A percentile compares a stretch with the other conserved stretches of the same genome.
Conservation (phyloP, 2,888 invertebrate genomes). For the Holacanthella duospinosa region DNA sequence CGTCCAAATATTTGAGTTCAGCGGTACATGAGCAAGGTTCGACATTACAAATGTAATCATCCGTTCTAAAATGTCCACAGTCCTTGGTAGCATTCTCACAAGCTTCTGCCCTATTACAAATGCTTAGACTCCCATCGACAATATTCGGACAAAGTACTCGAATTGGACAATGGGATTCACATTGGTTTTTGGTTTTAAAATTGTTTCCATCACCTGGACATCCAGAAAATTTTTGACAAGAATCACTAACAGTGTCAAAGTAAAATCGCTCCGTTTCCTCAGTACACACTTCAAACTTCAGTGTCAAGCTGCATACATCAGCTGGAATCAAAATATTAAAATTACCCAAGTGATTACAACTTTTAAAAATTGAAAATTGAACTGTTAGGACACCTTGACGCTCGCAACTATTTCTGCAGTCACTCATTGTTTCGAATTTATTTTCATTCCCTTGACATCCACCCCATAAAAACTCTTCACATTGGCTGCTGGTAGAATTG, state of each 20-base stretch:
- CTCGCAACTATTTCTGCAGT: conserved; percentile 39
- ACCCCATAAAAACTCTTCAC: conserved; percentile 42
- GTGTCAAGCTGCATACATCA: conserved; percentile 67
- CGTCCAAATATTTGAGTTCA: not conserved
- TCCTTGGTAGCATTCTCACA: conserved; percentile 38
- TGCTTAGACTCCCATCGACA: conserved; percentile 34
- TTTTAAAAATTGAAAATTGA: not conserved
- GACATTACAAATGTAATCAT: conserved; percentile 39
- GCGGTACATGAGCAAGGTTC: conserved; percentile 40
- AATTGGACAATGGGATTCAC: conserved; percentile 45
- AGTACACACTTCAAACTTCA: conserved; percentile 52
- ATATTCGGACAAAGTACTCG: conserved; percentile 40
- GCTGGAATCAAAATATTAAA: conserved; percentile 44
- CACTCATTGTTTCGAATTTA: conserved; percentile 41
- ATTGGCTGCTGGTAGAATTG: conserved; percentile 39
- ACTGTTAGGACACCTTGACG: conserved; percentile 13
- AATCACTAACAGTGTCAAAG: conserved; percentile 65
- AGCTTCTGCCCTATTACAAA: conserved; percentile 39
- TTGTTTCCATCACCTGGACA: conserved; percentile 75
- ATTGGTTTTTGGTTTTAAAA: conserved; percentile 67
- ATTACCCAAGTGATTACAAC: no score
- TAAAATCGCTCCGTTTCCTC: conserved; percentile 51
- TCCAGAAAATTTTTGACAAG: conserved; percentile 50
- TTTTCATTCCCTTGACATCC: conserved; percentile 44
- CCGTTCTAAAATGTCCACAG: conserved; percentile 31